Base-by-base conservation (phyloP, 2,113 vertebrate species). In the Ochotona princeps region DNA sequence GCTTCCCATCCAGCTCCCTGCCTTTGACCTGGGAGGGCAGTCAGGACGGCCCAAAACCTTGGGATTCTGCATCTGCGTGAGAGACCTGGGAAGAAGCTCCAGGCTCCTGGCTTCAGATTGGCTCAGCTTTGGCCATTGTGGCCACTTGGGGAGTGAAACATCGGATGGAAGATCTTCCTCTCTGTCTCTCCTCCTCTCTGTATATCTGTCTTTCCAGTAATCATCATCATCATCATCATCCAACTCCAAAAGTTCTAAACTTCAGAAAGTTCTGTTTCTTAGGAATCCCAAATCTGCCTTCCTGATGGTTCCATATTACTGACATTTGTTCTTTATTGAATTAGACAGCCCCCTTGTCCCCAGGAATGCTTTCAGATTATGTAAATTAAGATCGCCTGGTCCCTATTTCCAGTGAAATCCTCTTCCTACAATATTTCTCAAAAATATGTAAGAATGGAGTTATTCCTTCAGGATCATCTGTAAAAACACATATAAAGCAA, bases 361-460 rank as follows among this genome's bases (percentile, higher is more conserved):
- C 4, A 26, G 13, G 26, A 83, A 83, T 26, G 0, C 18, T 94
- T 13, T 81, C 28, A 81, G 47, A 14, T 28, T 49, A 11, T 32
- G 9, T 90, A 92, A 80, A 93, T 38, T 20, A 5, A 85, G n/a
- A 1, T 93, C 87, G 72, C 10, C n/a, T 93, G n/a, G 57, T 92
- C 7, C 51, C 25, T 83, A 51, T 21, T 14, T 7, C 8, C 13
- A 70, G 6, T 84, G 11, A 76, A 89, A 0, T 5, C 61, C 87
- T 85, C 79, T 8, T 7, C 17, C 81, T 83, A 87, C 23, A 54
- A 44, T 54, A 89, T 69, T 66, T 49, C 8, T 83, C 47, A 90
- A 75, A 15, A n/a, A 54, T 26, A 25, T 61, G 47, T 44, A 44
- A 10, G 1, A 13, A 51, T 60, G 91, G 21, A 18, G 7, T 54